These are phyloP conservation scores for Amphimedon queenslandica DNA, from an alignment of 37 sponge, comb jelly and placozoan genomes.

Conservation along the genomic window DNA sequence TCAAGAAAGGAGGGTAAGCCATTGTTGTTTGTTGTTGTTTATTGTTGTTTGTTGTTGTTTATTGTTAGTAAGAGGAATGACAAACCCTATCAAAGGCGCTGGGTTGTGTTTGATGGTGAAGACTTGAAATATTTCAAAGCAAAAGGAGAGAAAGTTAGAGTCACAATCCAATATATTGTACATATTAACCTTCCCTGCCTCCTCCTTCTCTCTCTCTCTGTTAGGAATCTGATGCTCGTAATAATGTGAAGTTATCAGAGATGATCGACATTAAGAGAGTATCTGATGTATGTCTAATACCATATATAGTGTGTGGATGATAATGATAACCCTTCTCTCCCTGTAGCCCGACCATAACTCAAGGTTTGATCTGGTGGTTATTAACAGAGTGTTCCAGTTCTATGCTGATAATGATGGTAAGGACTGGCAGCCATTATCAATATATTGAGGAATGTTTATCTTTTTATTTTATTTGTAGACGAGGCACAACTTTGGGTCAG, in stretches of 20 bases:
- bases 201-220: too few relatives aligned
- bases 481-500: slow-evolving; percentile 68
- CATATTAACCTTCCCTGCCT: too few relatives aligned
- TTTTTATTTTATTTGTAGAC: slow-evolving; percentile 16
- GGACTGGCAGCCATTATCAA: not conserved
- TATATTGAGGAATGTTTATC: not conserved
- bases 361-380: slow-evolving; percentile 76
- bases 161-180: slow-evolving; percentile 6
- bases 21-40: slow-evolving; percentile 9
- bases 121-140: slow-evolving; percentile 80
- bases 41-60: slow-evolving; percentile 7
- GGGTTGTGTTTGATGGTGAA: slow-evolving; percentile 79
- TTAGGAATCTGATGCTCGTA: slow-evolving; percentile 46
- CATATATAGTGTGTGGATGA: not conserved
- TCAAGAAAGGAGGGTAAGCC: slow-evolving; percentile 86
- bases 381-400: slow-evolving; percentile 81
- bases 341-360: slow-evolving; percentile 37
- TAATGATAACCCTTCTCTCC: not conserved
- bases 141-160: slow-evolving; percentile 61
- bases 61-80: slow-evolving; percentile 46
- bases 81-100: slow-evolving; percentile 73
- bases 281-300: slow-evolving; percentile 39
- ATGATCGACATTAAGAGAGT: slow-evolving; percentile 78
- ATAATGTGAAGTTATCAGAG: slow-evolving; percentile 34
- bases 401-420: slow-evolving; percentile 35